A percentile compares a stretch with the other conserved stretches of the same genome.
Conservation (phyloP, 2,888 invertebrate genomes). For the Microdon myrmicae region DNA sequence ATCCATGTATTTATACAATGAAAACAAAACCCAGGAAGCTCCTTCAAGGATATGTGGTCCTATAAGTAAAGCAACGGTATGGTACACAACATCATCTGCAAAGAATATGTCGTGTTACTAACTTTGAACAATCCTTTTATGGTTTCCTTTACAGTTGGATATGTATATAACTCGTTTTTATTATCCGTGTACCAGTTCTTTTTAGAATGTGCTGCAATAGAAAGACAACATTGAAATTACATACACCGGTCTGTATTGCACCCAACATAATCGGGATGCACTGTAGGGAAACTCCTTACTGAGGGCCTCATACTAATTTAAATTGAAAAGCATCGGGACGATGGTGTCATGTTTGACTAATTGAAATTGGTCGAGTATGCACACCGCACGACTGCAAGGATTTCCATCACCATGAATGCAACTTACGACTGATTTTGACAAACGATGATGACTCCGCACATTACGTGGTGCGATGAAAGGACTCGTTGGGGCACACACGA, state of each 20-base stretch:
- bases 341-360: slow-evolving; percentile 28
- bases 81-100: slow-evolving; percentile 21
- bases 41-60: no score
- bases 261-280: slow-evolving; percentile 34
- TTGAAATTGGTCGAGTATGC: slow-evolving; percentile 49
- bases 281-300: slow-evolving; percentile 5
- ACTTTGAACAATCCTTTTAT: slow-evolving; percentile 42
- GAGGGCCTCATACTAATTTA: slow-evolving; percentile 24
- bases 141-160: slow-evolving; percentile 7
- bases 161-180: no score
- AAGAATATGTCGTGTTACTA: slow-evolving; percentile 35
- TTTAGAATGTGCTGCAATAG: slow-evolving; percentile 14
- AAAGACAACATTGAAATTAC: slow-evolving; percentile 49
- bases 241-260: slow-evolving; percentile 26
- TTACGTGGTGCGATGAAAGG: no score
- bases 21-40: no score
- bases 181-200: background rate
- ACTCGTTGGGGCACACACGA: no score
- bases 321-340: slow-evolving; percentile 3
- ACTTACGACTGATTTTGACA: slow-evolving; percentile 46
- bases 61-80: no score
- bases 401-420: slow-evolving; percentile 27
- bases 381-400: slow-evolving; percentile 12
- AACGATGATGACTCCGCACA: slow-evolving; percentile 34
- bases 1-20: no score